These are phyloP conservation scores for Martes flavigula DNA, from an alignment of 2,797 vertebrate genomes.

Conservation along the genomic window DNA sequence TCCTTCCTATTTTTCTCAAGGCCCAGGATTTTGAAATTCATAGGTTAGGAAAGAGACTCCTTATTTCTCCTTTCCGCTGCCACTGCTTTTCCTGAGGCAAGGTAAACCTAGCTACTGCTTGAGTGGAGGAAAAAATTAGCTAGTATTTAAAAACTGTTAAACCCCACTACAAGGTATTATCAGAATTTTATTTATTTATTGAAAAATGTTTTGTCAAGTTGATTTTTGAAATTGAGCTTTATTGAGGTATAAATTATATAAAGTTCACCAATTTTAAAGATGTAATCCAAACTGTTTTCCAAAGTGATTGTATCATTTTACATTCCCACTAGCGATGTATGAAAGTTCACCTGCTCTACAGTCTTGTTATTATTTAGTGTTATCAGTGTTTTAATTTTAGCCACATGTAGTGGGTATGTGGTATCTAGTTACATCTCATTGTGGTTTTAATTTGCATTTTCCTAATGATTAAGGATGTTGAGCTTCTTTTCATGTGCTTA, in stretches of 20 bases:
- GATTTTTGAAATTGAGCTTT: background rate
- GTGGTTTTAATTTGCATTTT: slow-evolving; percentile 20
- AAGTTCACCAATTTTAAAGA: background rate
- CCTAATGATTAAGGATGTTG: background rate
- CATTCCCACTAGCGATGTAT: background rate
- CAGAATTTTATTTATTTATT: slow-evolving; percentile 35
- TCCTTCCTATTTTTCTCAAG: background rate
- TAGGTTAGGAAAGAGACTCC: background rate
- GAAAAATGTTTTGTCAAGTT: slow-evolving; percentile 3
- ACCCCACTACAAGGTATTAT: background rate
- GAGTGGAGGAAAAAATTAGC: background rate
- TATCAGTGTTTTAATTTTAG: slow-evolving; percentile 50
- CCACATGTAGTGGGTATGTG: background rate
- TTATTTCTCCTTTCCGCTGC: background rate
- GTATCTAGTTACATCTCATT: background rate
- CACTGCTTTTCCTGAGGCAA: background rate
- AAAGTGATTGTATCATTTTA: background rate
- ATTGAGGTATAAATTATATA: background rate
- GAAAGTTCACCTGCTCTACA: background rate
- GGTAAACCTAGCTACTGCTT: background rate
- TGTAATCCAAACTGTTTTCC: background rate
- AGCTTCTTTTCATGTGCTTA: background rate
- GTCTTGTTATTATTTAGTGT: background rate
- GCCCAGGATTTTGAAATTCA: background rate
- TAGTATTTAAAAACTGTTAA: background rate